A percentile compares a stretch with the other conserved stretches of the same genome.
Conservation (phyloP, 2,113 vertebrate genomes). For the Hydrochoerus hydrochaeris region DNA sequence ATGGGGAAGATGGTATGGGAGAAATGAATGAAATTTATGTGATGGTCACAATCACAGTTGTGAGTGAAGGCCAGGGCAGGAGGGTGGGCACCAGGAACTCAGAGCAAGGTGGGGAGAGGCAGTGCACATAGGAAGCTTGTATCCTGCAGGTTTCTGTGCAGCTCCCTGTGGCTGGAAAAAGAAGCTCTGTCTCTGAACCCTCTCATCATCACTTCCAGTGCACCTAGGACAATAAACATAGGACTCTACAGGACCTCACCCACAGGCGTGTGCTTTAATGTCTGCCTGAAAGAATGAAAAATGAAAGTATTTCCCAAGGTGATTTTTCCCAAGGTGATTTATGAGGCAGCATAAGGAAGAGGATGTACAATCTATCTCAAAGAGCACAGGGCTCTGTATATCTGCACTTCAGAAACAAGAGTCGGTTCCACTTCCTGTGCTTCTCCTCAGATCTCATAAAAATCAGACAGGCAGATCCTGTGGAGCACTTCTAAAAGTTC, state of each 20-base stretch:
- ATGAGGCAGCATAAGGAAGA: too few relatives aligned
- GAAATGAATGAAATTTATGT: not conserved
- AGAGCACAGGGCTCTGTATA: not conserved
- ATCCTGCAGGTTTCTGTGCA: not conserved
- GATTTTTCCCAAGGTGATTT: too few relatives aligned
- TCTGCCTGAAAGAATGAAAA: slow-evolving; percentile 24
- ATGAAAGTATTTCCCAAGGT: slow-evolving; percentile 39
- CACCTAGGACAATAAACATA: not conserved
- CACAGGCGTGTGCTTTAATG: not conserved
- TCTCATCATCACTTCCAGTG: not conserved
- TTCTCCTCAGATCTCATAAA: not conserved
- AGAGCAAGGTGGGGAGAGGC: not conserved
- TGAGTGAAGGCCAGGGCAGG: not conserved
- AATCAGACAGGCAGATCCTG: not conserved
- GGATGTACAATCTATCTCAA: not conserved
- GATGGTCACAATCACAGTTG: not conserved
- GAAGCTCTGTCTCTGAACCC: not conserved
- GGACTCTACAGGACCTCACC: not conserved
- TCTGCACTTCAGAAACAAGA: not conserved
- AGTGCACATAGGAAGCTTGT: not conserved
- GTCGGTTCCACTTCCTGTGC: not conserved
- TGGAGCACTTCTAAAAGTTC: not conserved
- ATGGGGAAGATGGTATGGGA: not conserved
- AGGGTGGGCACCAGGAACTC: not conserved
- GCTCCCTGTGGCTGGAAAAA: not conserved